Conservation (phyloP, 2,888 invertebrate genomes). For the Protophormia terraenovae region DNA sequence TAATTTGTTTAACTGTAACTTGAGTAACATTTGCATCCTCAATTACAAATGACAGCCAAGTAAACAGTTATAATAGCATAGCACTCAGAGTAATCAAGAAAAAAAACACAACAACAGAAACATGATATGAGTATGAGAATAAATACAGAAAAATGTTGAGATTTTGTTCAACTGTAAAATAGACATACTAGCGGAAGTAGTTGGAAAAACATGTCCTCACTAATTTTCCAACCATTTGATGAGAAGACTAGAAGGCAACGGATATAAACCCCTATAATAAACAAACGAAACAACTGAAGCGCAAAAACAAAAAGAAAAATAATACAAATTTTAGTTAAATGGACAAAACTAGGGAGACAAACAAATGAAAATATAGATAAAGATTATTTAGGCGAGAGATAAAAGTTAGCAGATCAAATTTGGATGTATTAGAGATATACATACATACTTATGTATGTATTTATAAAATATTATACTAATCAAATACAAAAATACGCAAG, state of each 20-base stretch:
- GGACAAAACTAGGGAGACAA: neutral
- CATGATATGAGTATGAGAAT: neutral
- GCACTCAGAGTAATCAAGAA: conserved; percentile 30
- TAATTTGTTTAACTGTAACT: conserved; percentile 64
- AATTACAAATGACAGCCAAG: conserved; percentile 59
- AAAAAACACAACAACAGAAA: conserved; percentile 8
- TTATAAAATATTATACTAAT: too few relatives aligned
- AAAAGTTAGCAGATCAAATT: too few relatives aligned
- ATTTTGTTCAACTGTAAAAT: conserved; percentile 41
- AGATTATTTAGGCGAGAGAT: neutral
- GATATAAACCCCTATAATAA: conserved; percentile 34
- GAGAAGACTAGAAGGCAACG: conserved; percentile 36
- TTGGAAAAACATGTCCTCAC: conserved; percentile 59
- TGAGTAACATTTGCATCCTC: conserved; percentile 64
- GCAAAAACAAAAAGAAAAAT: neutral
- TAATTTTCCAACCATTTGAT: conserved; percentile 52
- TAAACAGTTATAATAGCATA: conserved; percentile 48
- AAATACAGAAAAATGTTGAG: neutral
- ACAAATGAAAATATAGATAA: neutral
- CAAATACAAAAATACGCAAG: too few relatives aligned
- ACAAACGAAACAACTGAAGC: neutral
- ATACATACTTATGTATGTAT: too few relatives aligned
- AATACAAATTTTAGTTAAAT: neutral
- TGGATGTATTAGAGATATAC: too few relatives aligned
- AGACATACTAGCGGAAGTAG: conserved; percentile 54